Evolutionary conservation across 2,113 vertebrate genomes (phyloP), one percentile per base, ranked within the genome.

Genomic region (Rhinogobius similis): DNA sequence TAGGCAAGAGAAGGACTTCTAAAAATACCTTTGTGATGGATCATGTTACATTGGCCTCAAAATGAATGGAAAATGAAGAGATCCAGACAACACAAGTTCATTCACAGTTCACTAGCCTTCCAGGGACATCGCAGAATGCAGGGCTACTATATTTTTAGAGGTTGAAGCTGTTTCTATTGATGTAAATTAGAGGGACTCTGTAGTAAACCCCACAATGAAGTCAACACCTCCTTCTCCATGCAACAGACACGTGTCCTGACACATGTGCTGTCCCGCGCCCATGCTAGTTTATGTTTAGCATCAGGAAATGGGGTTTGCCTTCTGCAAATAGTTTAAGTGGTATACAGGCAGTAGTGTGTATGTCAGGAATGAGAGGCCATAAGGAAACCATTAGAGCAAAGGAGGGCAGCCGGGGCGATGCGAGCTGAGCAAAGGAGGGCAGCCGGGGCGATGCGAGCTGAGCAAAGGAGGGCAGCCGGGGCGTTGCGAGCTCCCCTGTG

Each of bases 301-400:
- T 65, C 76, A 79, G 83, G 82, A 85, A 91, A 79, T 93, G 93
- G 94, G 62, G 89, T 89, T 93, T 81, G 86, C 72, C 69, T 88
- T 89, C 92, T 95, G 93, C 91, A 92, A 92, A 92, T 94, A 91
- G 85, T 84, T 76, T 88, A 84, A 80, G 81, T 89, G 81, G 88
- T 88, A 75, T 89, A 87, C 55, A 10, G 10, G 29, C 87, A 84
- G 71, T 26, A 2, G 70, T 41, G 92, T 85, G 91, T 89, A 81
- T 90, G 88, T 93, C 90, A 89, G 89, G 83, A 81, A 86, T 63
- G 86, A 83, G 72, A 87, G 81, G 83, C 82, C 93, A 93, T 94
- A 92, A 93, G 94, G 94, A 95, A 95, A 74, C 86, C 74, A 94
- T 95, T 94, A 94, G 81, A 73, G 89, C 91, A 83, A 80, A 79